These are phyloP conservation scores for Pterocles burchelli DNA, from an alignment of 2,113 vertebrate species.

Conservation along the genomic window DNA sequence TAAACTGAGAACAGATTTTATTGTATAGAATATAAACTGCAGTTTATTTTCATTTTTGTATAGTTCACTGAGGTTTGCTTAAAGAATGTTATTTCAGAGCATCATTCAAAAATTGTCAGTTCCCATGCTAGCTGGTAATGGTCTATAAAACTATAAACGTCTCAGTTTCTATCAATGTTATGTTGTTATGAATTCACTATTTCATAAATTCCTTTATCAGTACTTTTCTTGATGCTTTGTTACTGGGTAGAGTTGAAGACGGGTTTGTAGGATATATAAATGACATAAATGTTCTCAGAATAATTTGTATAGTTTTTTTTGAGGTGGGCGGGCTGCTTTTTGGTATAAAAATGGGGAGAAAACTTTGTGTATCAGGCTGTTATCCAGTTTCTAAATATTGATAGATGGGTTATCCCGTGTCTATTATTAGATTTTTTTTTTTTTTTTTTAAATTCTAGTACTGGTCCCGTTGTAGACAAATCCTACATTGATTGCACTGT, in stretches of 20 bases:
- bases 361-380: background rate
- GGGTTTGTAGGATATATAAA: background rate
- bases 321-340: background rate
- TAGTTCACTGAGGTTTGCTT: background rate
- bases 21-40: background rate
- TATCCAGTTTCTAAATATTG: background rate
- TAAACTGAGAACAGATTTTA: slow-evolving; percentile 1
- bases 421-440: background rate
- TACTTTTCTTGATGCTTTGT: background rate
- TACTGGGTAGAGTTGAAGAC: background rate
- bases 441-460: background rate
- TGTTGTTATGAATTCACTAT: background rate
- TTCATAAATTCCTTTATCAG: background rate
- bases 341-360: background rate
- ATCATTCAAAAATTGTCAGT: background rate
- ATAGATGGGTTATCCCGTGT: background rate
- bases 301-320: background rate
- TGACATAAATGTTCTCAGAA: background rate
- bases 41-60: slow-evolving; percentile 7
- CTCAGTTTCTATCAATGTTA: background rate
- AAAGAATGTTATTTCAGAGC: background rate
- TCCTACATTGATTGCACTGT: background rate
- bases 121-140: background rate
- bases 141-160: background rate
- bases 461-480: background rate